Percentiles rank a stretch among this genome's conserved stretches.
phyloP scores from a whole-genome alignment of 53 echinoderm and acorn worm species.

The Henricia sp. region DNA sequence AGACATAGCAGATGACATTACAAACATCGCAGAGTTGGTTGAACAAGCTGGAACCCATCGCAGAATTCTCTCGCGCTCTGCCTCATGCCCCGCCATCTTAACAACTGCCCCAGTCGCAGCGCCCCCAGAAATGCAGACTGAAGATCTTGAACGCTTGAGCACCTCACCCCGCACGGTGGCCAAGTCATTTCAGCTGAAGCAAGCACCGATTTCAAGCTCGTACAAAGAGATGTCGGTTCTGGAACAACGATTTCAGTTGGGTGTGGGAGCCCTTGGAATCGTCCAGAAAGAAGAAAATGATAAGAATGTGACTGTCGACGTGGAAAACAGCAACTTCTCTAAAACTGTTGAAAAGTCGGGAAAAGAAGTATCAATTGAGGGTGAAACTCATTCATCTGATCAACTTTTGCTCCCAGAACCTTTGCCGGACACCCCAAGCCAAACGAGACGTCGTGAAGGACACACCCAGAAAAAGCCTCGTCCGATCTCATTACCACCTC shows the following conservation, averaged over 20 bases:
- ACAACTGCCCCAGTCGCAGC: neutral
- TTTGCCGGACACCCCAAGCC: neutral
- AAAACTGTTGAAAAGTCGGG: neutral
- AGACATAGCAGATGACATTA: slow-evolving; percentile 22
- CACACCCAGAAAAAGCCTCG: slow-evolving; percentile 1
- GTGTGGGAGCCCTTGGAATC: slow-evolving; percentile 13
- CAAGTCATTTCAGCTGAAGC: slow-evolving; percentile 64
- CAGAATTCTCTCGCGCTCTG: slow-evolving; percentile 43
- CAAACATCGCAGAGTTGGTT: slow-evolving; percentile 32
- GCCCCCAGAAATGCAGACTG: neutral
- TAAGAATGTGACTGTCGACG: neutral
- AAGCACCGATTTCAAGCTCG: slow-evolving; percentile 80
- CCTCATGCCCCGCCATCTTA: slow-evolving; percentile 72
- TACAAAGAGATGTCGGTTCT: slow-evolving; percentile 83
- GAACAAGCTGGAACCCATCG: slow-evolving; percentile 10
- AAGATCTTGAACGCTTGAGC: slow-evolving; percentile 1
- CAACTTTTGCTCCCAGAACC: slow-evolving; percentile 5
- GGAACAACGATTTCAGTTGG: slow-evolving; percentile 63
- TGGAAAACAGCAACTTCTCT: neutral
- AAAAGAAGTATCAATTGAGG: neutral
- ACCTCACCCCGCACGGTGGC: slow-evolving; percentile 81
- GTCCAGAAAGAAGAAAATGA: neutral
- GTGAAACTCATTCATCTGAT: slow-evolving; percentile 6
- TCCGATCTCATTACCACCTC: slow-evolving; percentile 35
- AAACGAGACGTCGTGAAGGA: slow-evolving; percentile 11